Conservation (phyloP, 2,113 vertebrate genomes). For the Hemicordylus capensis region DNA sequence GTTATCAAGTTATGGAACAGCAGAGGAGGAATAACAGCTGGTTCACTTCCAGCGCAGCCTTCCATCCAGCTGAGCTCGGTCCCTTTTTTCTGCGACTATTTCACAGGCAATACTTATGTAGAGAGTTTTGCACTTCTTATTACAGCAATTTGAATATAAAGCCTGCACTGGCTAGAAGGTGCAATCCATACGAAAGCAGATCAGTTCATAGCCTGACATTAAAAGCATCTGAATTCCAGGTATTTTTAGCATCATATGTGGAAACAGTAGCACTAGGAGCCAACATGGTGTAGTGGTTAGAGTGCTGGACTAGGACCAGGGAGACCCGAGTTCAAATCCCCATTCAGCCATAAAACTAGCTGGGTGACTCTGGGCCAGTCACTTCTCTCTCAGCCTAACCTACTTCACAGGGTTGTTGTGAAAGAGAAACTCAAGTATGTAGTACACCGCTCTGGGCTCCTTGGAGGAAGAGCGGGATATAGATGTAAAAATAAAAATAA, state of each 20-base stretch:
- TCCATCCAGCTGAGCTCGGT: neutral
- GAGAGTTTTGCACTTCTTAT: neutral
- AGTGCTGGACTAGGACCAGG: no score
- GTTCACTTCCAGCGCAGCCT: neutral
- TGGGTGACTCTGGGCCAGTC: no score
- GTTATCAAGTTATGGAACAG: neutral
- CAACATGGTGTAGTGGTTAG: no score
- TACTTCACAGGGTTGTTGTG: no score
- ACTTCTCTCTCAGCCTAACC: no score
- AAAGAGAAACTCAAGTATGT: no score
- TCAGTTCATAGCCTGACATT: neutral
- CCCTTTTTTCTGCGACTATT: neutral
- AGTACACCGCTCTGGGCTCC: no score
- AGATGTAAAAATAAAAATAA: no score
- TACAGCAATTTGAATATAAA: neutral
- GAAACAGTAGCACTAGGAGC: no score
- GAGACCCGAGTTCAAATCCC: no score
- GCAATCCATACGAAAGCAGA: neutral
- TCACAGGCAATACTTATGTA: neutral
- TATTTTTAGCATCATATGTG: neutral
- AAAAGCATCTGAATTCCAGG: neutral
- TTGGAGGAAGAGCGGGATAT: no score
- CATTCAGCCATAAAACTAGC: no score
- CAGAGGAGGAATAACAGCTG: conserved; percentile 12
- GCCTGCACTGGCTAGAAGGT: neutral